These are phyloP conservation scores for Microctonus brassicae DNA, from an alignment of 2,888 invertebrate genomes.

Conservation along the genomic window DNA sequence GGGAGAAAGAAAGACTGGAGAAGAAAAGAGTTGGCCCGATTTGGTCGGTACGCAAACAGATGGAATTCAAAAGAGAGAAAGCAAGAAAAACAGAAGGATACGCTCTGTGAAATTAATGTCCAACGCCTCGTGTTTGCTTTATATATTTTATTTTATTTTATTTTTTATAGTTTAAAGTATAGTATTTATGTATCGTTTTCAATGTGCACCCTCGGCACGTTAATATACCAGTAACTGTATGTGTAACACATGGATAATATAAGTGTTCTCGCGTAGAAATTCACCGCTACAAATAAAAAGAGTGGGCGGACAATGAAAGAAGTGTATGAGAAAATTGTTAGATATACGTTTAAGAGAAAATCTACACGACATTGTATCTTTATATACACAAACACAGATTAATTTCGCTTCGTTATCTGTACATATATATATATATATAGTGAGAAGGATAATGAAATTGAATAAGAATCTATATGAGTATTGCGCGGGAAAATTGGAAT, in stretches of 20 bases:
- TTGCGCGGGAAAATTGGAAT: constrained; percentile 17
- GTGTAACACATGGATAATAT: constrained; percentile 17
- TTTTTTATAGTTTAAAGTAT: neutral
- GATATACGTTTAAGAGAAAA: neutral
- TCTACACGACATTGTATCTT: neutral
- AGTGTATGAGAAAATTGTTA: constrained; percentile 14
- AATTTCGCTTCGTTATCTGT: neutral
- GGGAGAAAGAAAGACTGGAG: neutral
- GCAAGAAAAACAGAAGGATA: no score
- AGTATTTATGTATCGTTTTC: constrained; percentile 13
- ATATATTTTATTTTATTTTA: constrained; percentile 12
- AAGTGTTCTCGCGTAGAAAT: constrained; percentile 12
- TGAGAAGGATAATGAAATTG: constrained; percentile 4
- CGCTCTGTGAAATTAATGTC: constrained; percentile 36
- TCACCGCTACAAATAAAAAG: constrained; percentile 20
- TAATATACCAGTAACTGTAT: neutral
- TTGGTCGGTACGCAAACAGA: constrained; percentile 27
- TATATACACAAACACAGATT: neutral
- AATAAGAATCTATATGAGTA: constrained; percentile 1
- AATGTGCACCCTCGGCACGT: constrained; percentile 2
- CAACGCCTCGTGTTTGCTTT: constrained; percentile 25
- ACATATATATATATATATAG: neutral
- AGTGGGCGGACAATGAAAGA: neutral
- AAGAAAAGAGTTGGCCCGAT: constrained; percentile 18
- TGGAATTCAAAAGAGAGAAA: constrained; percentile 18